Base-by-base conservation (phyloP, 2,888 invertebrate species). In the Xestobium rufovillosum region DNA sequence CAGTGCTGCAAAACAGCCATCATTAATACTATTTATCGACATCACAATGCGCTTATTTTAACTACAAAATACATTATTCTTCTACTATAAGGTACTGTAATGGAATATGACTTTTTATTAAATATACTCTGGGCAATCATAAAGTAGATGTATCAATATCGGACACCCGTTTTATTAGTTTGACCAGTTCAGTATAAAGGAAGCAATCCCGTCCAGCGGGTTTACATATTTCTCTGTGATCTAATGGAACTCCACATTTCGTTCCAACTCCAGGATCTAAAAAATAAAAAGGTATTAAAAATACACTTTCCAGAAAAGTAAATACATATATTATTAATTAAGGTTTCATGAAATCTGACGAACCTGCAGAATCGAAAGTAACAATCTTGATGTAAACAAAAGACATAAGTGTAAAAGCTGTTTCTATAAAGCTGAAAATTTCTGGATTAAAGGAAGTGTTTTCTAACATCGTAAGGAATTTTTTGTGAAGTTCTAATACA, bases 201-300 rank as follows among this genome's bases (percentile, higher is more conserved):
- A 76, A 73, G 50, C 83, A 83, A 31, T 70, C 65, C 14, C 82
- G 68, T 49, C 78, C 78, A 26, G 79, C 71, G 0, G 89, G 89
- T 60, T 91, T 91, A 67, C 90, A 90, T 41, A 89, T 84, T 62
- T 86, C 83, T 26, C 88, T 66, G 66, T 91, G 90, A 63, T 89
- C 84, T 33, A 85, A 70, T 0, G 80, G 76, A 9, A 89, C 76
- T 13, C 80, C 79, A 50, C 78, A 76, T 35, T 83, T 74, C 13
- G 78, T 74, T 2, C 89, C 90, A 38, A 85, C 73, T 9, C 84
- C 85, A 0, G 85, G 83, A 70, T 90, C 88, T 86, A 65, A 3
- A 65, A 58, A 19, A 40, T 36, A 39, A 45, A n/a, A 30, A 31
- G 15, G 17, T 26, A 36, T 17, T 11, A 25, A 25, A 35, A 19